Base-by-base conservation (phyloP, 2,888 invertebrate species). In the Miltochrista miniata region DNA sequence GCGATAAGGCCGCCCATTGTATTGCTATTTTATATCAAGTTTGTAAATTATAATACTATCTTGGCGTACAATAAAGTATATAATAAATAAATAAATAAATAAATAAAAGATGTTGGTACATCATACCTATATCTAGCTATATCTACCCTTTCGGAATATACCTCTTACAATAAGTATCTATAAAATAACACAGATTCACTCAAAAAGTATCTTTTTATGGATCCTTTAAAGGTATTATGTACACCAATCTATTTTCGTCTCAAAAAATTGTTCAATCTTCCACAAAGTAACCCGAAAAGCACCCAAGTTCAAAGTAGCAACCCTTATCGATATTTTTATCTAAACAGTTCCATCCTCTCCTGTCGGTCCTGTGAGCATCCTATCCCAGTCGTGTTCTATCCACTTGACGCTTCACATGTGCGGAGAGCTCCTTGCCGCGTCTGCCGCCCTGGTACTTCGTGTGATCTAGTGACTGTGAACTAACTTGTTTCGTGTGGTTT, bases 371-470 rank as follows among this genome's bases (percentile, higher is more conserved):
- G 5, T 2, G 31, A 4, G 5, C 18, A 24, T 37, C 36, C 30
- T 14, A 36, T 62, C 61, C 71, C 70, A 71, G 70, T 71, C 68
- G 58, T 45, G 46, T 64, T 59, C 62, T 64, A 63, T 61, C 66
- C 52, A 61, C 59, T 50, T 31, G 46, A 61, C 58, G 54, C 48
- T 51, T 50, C 64, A 66, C 72, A 66, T 68, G 70, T 72, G 61
- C 52, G 49, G 34, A 54, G 61, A 61, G 68, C 69, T 60, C 72
- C 61, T 67, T 59, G 58, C 15, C 51, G 51, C 41, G 56, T 61
- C 60, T 78, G 74, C 30, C 48, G 36, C 48, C 78, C 80, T 80
- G 51, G 76, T 81, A 78, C 71, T 60, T 65, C 51, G 61, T 61
- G 64, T 68, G 64, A 67, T 64, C 59, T 63, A 62, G 67, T 72